A percentile compares a stretch with the other conserved stretches of the same genome.
These are phyloP conservation scores for Myocastor coypus DNA, from an alignment of 2,113 vertebrate genomes.

Conservation along the genomic window DNA sequence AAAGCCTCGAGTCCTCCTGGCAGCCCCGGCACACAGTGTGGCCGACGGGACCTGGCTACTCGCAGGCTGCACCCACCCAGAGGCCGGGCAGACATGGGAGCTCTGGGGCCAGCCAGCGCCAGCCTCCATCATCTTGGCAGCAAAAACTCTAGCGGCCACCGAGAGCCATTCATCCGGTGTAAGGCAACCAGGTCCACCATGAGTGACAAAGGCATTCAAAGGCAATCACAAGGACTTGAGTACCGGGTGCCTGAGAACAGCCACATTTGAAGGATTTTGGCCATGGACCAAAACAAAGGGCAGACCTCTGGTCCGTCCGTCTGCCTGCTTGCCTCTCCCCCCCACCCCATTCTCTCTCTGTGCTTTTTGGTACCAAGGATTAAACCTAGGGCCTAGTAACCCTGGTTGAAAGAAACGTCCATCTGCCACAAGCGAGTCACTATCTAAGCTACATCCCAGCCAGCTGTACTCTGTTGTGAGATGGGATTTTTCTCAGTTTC, in stretches of 20 bases:
- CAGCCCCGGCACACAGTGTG: accelerated
- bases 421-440: neutral
- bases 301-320: neutral
- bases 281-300: neutral
- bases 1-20: neutral
- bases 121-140: neutral
- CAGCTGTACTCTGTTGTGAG: too few relatives aligned
- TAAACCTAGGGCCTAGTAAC: neutral
- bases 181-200: neutral
- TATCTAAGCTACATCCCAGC: neutral
- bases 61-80: neutral
- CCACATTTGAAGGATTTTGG: neutral
- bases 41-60: too few relatives aligned
- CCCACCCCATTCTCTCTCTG: neutral
- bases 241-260: neutral
- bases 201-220: neutral
- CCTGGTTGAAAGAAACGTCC: too few relatives aligned
- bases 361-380: neutral
- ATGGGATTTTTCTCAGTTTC: too few relatives aligned
- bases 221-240: neutral
- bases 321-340: neutral
- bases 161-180: neutral
- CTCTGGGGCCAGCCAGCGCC: neutral
- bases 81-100: neutral
- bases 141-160: neutral